Percentiles rank a stretch among this genome's conserved stretches.
phyloP scores from a whole-genome alignment of 1,140 invertebrate genomes.

The Chrysopa pallens region DNA sequence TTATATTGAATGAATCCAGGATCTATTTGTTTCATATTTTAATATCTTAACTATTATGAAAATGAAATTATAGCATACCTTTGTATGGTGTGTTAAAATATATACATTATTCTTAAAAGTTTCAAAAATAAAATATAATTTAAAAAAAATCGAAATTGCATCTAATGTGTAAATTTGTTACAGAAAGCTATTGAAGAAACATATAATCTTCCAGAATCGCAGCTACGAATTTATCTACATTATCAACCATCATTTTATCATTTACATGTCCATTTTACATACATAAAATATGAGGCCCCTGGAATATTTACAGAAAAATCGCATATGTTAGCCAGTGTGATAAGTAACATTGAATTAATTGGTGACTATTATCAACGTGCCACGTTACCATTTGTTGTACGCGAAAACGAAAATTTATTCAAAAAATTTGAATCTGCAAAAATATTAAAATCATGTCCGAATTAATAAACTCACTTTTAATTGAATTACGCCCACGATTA shows the following conservation, averaged over 20 bases:
- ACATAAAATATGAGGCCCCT: conserved; percentile 61
- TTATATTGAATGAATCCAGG: no score
- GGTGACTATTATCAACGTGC: conserved; percentile 70
- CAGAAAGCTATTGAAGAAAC: conserved; percentile 61
- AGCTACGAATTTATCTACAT: conserved; percentile 77
- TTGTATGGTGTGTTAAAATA: no score
- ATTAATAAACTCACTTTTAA: conserved; percentile 22
- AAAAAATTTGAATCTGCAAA: conserved; percentile 26
- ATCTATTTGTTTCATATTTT: no score
- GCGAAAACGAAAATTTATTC: conserved; percentile 39
- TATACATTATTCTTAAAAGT: no score
- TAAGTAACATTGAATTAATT: conserved; percentile 71
- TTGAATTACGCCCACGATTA: conserved; percentile 31
- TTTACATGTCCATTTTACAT: conserved; percentile 88
- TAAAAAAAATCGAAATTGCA: no score
- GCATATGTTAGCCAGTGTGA: conserved; percentile 77
- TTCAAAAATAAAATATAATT: no score
- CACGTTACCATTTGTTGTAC: conserved; percentile 51
- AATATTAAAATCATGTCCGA: conserved; percentile 10
- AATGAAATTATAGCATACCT: no score
- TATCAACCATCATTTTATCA: conserved; percentile 97
- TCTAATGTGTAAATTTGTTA: conserved; percentile 13
- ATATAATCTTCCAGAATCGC: conserved; percentile 48
- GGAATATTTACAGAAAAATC: conserved; percentile 60
- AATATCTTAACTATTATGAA: no score